Evolutionary conservation across 2,888 invertebrate species (phyloP).

Genomic region (Yponomeuta sedellus): DNA sequence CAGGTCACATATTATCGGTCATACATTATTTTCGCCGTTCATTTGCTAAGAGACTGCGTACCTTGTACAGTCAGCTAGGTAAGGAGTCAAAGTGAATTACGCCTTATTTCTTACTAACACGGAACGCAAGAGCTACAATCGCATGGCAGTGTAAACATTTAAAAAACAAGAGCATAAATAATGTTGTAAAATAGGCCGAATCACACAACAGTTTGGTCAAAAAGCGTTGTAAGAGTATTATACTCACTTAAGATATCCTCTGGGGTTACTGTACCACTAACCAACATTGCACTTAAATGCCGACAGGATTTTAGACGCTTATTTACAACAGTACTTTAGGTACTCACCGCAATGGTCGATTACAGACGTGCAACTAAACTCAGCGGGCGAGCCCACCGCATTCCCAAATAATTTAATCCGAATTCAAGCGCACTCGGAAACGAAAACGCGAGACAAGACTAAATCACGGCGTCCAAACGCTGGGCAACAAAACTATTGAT

Average conservation of each 20-base stretch:
- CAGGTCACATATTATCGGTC: too few species aligned
- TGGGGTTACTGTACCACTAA: not conserved
- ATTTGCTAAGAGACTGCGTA: too few species aligned
- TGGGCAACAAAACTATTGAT: slow-evolving; percentile 72
- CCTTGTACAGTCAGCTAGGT: not conserved
- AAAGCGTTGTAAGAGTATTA: not conserved
- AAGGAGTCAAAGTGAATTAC: not conserved
- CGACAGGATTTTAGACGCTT: slow-evolving; percentile 19
- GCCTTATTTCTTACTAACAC: not conserved
- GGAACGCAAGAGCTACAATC: not conserved
- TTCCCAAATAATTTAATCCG: not conserved
- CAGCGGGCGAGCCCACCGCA: not conserved
- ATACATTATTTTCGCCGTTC: too few species aligned
- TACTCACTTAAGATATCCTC: not conserved
- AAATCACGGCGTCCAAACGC: not conserved
- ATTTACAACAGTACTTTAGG: slow-evolving; percentile 27
- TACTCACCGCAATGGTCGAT: not conserved
- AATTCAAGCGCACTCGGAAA: not conserved
- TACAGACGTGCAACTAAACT: not conserved
- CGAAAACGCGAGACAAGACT: not conserved
- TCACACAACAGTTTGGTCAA: not conserved
- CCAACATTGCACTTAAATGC: not conserved
- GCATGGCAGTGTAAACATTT: not conserved
- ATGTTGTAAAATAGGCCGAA: not conserved
- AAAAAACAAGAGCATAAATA: not conserved